Evolutionary conservation across 2,113 vertebrate genomes (phyloP).

Genomic region (Odontesthes bonariensis): DNA sequence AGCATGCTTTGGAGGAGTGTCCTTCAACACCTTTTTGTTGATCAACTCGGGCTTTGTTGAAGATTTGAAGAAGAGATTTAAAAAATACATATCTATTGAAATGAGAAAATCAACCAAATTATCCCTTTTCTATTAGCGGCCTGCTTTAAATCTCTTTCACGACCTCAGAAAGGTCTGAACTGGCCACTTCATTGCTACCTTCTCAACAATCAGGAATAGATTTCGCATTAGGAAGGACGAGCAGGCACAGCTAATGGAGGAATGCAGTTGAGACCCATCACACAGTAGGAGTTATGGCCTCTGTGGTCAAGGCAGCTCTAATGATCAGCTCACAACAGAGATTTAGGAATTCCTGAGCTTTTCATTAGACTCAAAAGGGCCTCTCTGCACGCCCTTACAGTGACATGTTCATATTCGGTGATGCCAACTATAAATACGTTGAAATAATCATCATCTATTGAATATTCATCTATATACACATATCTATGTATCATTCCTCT

Average conservation of each 20-base stretch:
- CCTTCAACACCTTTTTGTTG: not conserved
- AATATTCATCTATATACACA: accelerated
- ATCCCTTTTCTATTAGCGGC: constrained; percentile 33
- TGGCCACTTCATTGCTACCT: constrained; percentile 53
- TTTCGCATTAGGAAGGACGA: constrained; percentile 61
- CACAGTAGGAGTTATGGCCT: constrained; percentile 52
- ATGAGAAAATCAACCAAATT: not conserved
- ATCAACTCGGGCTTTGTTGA: not conserved
- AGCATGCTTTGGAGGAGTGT: constrained; percentile 1
- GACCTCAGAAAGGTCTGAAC: constrained; percentile 35
- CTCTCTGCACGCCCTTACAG: constrained; percentile 22
- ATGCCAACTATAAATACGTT: constrained; percentile 6
- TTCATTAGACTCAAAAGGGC: constrained; percentile 23
- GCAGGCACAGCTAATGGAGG: constrained; percentile 17
- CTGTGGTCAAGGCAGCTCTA: constrained; percentile 49
- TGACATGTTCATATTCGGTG: not conserved
- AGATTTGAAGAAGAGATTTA: not conserved
- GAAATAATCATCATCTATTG: constrained; percentile 8
- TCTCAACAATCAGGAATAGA: constrained; percentile 68
- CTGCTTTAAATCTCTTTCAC: constrained; percentile 25
- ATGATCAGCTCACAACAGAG: constrained; percentile 51
- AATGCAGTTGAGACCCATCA: constrained; percentile 68
- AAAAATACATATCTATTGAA: not conserved
- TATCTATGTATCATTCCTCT: constrained; percentile 8
- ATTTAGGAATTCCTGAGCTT: constrained; percentile 46